phyloP scores from a whole-genome alignment of 2,113 vertebrate genomes.

The Phycodurus eques region DNA sequence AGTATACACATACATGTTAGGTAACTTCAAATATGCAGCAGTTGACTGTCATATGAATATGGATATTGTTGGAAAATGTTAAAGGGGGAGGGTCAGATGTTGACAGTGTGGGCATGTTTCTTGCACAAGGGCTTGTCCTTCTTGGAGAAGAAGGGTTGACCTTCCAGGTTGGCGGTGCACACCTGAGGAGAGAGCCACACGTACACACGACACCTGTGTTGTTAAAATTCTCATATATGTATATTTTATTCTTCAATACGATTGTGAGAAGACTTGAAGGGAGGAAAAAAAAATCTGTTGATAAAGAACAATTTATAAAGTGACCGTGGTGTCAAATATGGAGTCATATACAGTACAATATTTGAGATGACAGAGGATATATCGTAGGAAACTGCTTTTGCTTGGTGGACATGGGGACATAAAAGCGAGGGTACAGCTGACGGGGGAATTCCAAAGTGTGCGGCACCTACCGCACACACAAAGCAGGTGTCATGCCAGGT shows the following conservation, averaged over 20 bases:
- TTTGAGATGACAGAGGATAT: too few relatives aligned
- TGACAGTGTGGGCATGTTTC: slow-evolving; percentile 91
- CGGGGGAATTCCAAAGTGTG: slow-evolving; percentile 2
- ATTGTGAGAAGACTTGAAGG: too few relatives aligned
- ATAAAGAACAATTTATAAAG: too few relatives aligned
- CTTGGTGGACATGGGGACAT: neutral
- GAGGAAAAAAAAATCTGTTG: too few relatives aligned
- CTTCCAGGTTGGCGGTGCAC: slow-evolving; percentile 88
- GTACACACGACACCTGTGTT: neutral
- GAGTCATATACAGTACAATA: too few relatives aligned
- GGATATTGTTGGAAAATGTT: neutral
- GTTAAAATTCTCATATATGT: neutral
- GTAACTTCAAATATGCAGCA: slow-evolving; percentile 24
- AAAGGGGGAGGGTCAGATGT: slow-evolving; percentile 74
- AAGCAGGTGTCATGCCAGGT: slow-evolving; percentile 99
- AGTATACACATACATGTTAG: slow-evolving; percentile 12
- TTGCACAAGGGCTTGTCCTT: slow-evolving; percentile 97
- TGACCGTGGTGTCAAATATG: too few relatives aligned
- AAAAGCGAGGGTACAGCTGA: neutral
- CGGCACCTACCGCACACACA: slow-evolving; percentile 84
- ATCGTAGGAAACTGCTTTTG: neutral
- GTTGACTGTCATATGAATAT: slow-evolving; percentile 17
- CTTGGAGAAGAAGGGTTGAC: slow-evolving; percentile 96
- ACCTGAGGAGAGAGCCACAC: slow-evolving; percentile 66
- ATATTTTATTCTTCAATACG: too few relatives aligned